Conservation (phyloP, 1,140 invertebrate species). For the Thaumatotibia leucotreta region DNA sequence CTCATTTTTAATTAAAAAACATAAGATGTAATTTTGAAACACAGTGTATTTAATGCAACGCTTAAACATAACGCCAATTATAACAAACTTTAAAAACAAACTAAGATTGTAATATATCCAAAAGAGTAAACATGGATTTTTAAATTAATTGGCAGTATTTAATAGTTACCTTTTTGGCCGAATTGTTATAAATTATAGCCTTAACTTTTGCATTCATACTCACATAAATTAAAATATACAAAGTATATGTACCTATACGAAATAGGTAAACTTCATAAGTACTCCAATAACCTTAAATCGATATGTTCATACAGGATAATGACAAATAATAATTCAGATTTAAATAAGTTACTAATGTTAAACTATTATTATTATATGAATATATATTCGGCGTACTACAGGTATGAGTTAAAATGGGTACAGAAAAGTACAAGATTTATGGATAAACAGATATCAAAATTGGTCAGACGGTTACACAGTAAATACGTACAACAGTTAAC, state of each 20-base stretch:
- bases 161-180: slow-evolving; percentile 54
- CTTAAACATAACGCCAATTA: slow-evolving; percentile 64
- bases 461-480: slow-evolving; percentile 26
- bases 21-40: slow-evolving; percentile 43
- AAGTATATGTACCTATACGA: neutral
- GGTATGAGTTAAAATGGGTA: neutral
- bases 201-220: neutral
- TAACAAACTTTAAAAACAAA: slow-evolving; percentile 50
- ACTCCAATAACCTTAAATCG: neutral
- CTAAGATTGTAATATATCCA: slow-evolving; percentile 27
- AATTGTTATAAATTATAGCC: neutral
- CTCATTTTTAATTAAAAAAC: slow-evolving; percentile 42
- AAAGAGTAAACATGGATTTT: slow-evolving; percentile 37
- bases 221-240: neutral
- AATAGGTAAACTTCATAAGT: neutral
- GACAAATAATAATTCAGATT: neutral
- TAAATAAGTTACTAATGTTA: neutral
- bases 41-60: slow-evolving; percentile 70
- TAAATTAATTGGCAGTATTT: slow-evolving; percentile 63
- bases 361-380: too few relatives aligned
- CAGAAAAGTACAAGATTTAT: neutral
- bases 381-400: neutral
- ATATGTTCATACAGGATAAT: neutral
- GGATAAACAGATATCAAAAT: slow-evolving; percentile 30
- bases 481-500: slow-evolving; percentile 7